phyloP scores from a whole-genome alignment of 2,888 invertebrate species.

The Campopleginae sp. region DNA sequence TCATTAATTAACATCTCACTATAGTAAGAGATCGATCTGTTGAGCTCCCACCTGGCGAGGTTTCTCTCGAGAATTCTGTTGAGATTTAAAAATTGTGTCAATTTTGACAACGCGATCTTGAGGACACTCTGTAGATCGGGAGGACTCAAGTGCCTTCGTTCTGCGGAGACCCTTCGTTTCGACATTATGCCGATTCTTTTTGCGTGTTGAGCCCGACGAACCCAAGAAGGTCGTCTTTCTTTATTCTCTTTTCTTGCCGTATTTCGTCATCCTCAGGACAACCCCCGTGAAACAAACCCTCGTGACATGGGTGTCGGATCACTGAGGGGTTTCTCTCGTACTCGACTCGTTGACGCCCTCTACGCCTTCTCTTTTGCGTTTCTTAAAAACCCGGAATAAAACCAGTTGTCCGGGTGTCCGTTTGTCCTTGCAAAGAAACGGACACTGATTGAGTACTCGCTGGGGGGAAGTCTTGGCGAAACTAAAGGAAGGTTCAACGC shows the following conservation, averaged over 20 bases:
- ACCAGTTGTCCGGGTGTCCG: conserved; percentile 52
- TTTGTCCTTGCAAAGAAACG: conserved; percentile 54
- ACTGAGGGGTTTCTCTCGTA: conserved; percentile 76
- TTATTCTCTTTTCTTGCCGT: conserved; percentile 10
- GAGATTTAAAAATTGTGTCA: background rate
- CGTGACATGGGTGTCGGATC: conserved; percentile 77
- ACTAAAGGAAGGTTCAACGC: background rate
- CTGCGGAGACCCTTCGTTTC: conserved; percentile 25
- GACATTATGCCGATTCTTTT: conserved; percentile 71
- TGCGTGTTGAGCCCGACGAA: conserved; percentile 65
- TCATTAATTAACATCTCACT: background rate
- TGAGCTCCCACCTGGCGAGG: background rate
- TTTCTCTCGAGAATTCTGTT: background rate
- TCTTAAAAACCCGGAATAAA: conserved; percentile 47
- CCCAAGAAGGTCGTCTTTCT: conserved; percentile 48
- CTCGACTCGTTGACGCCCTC: conserved; percentile 25
- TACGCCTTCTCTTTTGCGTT: conserved; percentile 20
- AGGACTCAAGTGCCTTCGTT: conserved; percentile 16
- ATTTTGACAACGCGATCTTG: background rate
- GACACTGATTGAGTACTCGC: conserved; percentile 50
- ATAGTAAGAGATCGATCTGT: background rate
- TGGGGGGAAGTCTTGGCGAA: conserved; percentile 8
- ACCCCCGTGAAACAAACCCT: conserved; percentile 70
- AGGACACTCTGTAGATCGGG: conserved; percentile 1
- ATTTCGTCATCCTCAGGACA: conserved; percentile 57